Evolutionary conservation across 2,888 invertebrate genomes (phyloP).

Genomic region (Drosophila colorata): DNA sequence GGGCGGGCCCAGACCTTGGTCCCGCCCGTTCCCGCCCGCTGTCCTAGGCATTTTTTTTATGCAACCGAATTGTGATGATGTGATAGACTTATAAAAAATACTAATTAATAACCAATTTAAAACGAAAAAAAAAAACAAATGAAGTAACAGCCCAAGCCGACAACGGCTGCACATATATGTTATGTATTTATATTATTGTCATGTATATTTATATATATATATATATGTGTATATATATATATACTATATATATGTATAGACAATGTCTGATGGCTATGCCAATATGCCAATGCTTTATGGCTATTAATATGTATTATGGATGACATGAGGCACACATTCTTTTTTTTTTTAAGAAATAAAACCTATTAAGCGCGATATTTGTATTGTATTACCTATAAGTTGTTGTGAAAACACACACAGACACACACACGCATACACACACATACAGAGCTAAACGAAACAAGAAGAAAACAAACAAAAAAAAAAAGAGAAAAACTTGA

Average conservation of each 20-base stretch:
- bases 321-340: constrained; percentile 84
- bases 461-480: constrained; percentile 36
- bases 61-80: constrained; percentile 84
- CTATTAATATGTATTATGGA: constrained; percentile 80
- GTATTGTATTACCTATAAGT: constrained; percentile 78
- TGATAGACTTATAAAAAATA: constrained; percentile 84
- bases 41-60: constrained; percentile 64
- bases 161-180: constrained; percentile 41
- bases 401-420: constrained; percentile 62
- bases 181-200: constrained; percentile 65
- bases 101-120: constrained; percentile 72
- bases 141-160: constrained; percentile 40
- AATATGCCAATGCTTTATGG: constrained; percentile 54
- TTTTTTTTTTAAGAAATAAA: constrained; percentile 73
- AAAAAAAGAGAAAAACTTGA: constrained; percentile 65
- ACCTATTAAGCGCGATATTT: constrained; percentile 73
- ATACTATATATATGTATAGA: constrained; percentile 32
- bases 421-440: constrained; percentile 13
- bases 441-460: constrained; percentile 48
- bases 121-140: constrained; percentile 34
- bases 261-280: constrained; percentile 56
- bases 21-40: constrained; percentile 12
- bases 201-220: constrained; percentile 37
- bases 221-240: constrained; percentile 21
- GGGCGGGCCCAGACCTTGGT: background rate